These are phyloP conservation scores for Theonella swinhoei DNA, from an alignment of 37 sponge, comb jelly and placozoan genomes.

Conservation along the genomic window DNA sequence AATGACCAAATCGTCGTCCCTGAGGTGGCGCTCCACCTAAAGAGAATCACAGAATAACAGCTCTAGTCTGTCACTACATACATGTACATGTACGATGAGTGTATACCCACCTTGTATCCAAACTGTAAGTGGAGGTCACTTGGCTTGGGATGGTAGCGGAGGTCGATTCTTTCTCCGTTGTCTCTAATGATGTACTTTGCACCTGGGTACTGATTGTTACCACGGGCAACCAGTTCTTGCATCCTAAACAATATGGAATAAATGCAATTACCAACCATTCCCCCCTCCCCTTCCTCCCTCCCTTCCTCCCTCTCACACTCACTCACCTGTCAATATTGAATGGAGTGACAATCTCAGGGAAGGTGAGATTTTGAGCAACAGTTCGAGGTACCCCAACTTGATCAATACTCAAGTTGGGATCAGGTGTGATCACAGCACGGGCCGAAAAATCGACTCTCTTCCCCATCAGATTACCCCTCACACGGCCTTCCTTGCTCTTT, in stretches of 20 bases:
- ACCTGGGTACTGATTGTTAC: constrained; percentile 96
- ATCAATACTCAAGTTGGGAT: constrained; percentile 95
- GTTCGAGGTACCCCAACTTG: constrained; percentile 97
- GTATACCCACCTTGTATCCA: constrained; percentile 79
- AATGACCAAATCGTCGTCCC: constrained; percentile 93
- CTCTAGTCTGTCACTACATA: background rate
- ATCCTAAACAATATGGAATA: constrained; percentile 57
- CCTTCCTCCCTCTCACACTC: background rate
- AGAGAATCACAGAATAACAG: background rate
- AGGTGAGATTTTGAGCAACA: constrained; percentile 97
- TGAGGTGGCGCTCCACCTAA: constrained; percentile 91
- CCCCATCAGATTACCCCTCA: constrained; percentile 99
- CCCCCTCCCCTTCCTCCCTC: background rate
- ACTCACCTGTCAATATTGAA: constrained; percentile 96
- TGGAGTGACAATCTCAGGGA: constrained; percentile 97
- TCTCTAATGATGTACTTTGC: constrained; percentile 99
- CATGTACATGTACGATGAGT: background rate
- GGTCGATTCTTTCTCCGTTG: constrained; percentile 94
- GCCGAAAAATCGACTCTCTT: constrained; percentile 99
- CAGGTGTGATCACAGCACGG: constrained; percentile 98
- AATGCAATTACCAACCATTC: background rate
- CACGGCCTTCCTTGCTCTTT: constrained; percentile 98
- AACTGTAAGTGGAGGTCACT: constrained; percentile 95
- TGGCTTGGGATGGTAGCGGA: constrained; percentile 95
- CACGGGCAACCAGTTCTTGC: constrained; percentile 86